phyloP scores from a whole-genome alignment of 2,797 vertebrate genomes.

The Rhodeus uyekii region DNA sequence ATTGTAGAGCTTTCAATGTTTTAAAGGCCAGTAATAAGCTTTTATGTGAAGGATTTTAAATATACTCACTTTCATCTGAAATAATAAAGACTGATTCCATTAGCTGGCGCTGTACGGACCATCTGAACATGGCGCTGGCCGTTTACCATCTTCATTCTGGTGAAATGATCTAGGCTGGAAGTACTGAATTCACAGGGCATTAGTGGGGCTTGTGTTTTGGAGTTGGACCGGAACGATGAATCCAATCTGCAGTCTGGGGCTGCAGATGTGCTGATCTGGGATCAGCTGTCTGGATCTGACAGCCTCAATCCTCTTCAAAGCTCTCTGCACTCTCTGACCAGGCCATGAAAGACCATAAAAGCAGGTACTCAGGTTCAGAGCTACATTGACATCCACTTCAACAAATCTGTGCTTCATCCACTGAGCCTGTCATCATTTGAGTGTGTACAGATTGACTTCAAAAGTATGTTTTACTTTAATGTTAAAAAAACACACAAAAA shows the following conservation, averaged over 20 bases:
- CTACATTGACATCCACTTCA: conserved; percentile 14
- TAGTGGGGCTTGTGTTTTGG: conserved; percentile 40
- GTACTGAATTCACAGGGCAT: conserved; percentile 31
- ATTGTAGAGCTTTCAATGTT: conserved; percentile 32
- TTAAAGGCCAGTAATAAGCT: conserved; percentile 33
- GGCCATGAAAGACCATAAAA: conserved; percentile 25
- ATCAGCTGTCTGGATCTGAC: conserved; percentile 39
- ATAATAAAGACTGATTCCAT: conserved; percentile 47
- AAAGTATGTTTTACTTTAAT: neutral
- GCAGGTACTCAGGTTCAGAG: conserved; percentile 27
- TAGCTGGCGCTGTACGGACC: neutral
- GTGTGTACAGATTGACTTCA: neutral
- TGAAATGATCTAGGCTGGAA: conserved; percentile 43
- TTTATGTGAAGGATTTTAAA: conserved; percentile 44
- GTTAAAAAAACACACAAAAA: neutral
- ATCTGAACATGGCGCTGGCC: conserved; percentile 13
- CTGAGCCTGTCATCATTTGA: conserved; percentile 18
- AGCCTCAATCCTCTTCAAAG: conserved; percentile 48
- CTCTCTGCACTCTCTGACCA: conserved; percentile 10
- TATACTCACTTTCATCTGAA: conserved; percentile 40
- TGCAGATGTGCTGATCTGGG: conserved; percentile 48
- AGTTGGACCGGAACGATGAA: conserved; percentile 40
- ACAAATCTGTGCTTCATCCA: neutral
- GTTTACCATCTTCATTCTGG: conserved; percentile 4
- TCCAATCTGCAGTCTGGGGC: conserved; percentile 22